Conservation (phyloP, 2,888 invertebrate genomes). For the Troides oblongomaculatus region DNA sequence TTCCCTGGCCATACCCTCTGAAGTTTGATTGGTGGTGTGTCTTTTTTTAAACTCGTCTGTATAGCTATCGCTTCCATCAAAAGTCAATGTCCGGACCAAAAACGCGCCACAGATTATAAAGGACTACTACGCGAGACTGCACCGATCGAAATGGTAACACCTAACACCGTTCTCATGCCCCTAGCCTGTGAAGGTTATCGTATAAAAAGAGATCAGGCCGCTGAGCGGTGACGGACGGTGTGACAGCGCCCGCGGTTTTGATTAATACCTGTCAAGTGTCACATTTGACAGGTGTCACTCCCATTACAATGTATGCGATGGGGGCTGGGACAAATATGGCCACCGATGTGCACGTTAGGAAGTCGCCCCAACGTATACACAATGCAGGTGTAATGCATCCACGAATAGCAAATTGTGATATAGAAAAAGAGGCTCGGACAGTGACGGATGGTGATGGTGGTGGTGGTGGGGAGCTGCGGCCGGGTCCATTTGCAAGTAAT, state of each 20-base stretch:
- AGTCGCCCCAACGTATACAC: conserved; percentile 17
- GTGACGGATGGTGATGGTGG: background rate
- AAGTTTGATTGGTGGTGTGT: no score
- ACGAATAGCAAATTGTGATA: conserved; percentile 15
- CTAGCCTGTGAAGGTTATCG: conserved; percentile 21
- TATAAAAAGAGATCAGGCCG: conserved; percentile 21
- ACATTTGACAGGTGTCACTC: conserved; percentile 29
- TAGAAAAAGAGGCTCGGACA: conserved; percentile 11
- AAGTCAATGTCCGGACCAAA: no score
- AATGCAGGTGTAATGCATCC: conserved; percentile 18
- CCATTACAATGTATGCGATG: conserved; percentile 23
- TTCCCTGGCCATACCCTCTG: no score
- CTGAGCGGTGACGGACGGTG: conserved; percentile 13
- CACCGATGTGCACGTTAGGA: conserved; percentile 27
- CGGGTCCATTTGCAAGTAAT: no score
- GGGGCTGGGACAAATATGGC: conserved; percentile 29
- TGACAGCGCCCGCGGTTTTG: conserved; percentile 24
- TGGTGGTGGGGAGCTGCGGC: background rate
- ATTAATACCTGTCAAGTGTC: conserved; percentile 29
- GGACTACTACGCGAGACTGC: no score
- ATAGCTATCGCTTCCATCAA: no score
- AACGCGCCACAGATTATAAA: no score
- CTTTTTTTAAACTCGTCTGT: no score
- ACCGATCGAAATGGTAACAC: conserved; percentile 2
- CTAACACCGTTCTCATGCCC: conserved; percentile 16